A percentile compares a stretch with the other conserved stretches of the same genome.
These are phyloP conservation scores for Aporophyla nigra DNA, from an alignment of 2,888 invertebrate genomes.

Conservation along the genomic window DNA sequence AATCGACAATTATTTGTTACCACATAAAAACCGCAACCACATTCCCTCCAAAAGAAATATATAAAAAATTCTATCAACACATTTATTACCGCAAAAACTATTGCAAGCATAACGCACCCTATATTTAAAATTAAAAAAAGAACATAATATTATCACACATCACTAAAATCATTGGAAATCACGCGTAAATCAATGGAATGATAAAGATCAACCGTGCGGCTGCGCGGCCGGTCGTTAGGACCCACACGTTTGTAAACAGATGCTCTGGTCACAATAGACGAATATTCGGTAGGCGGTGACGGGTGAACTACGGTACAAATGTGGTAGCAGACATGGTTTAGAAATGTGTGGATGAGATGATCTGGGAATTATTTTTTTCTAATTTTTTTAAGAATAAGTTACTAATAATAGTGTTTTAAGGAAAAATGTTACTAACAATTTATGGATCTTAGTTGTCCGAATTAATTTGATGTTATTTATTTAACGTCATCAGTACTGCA, in stretches of 20 bases:
- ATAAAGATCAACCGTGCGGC: slow-evolving; percentile 73
- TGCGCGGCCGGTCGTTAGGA: slow-evolving; percentile 71
- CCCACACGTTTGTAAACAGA: slow-evolving; percentile 82
- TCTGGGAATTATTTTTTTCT: too few relatives aligned
- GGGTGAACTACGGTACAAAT: slow-evolving; percentile 75
- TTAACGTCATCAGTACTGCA: too few relatives aligned
- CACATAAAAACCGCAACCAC: not conserved
- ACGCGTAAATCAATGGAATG: slow-evolving; percentile 75
- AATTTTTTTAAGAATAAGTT: too few relatives aligned
- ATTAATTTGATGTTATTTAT: too few relatives aligned
- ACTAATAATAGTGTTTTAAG: too few relatives aligned
- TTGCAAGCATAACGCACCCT: slow-evolving; percentile 24
- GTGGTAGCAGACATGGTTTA: slow-evolving; percentile 68
- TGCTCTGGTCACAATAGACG: slow-evolving; percentile 83
- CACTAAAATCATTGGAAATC: slow-evolving; percentile 67
- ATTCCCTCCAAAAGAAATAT: slow-evolving; percentile 35
- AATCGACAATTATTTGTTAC: slow-evolving; percentile 9
- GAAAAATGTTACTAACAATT: too few relatives aligned
- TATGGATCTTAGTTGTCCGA: too few relatives aligned
- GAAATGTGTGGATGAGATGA: slow-evolving; percentile 73
- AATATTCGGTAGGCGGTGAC: slow-evolving; percentile 90
- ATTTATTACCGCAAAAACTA: slow-evolving; percentile 42
- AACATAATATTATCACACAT: slow-evolving; percentile 55
- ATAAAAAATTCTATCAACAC: slow-evolving; percentile 53
- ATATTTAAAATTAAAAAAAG: slow-evolving; percentile 34